phyloP scores from a whole-genome alignment of 2,113 vertebrate species.

The Haemorhous mexicanus region DNA sequence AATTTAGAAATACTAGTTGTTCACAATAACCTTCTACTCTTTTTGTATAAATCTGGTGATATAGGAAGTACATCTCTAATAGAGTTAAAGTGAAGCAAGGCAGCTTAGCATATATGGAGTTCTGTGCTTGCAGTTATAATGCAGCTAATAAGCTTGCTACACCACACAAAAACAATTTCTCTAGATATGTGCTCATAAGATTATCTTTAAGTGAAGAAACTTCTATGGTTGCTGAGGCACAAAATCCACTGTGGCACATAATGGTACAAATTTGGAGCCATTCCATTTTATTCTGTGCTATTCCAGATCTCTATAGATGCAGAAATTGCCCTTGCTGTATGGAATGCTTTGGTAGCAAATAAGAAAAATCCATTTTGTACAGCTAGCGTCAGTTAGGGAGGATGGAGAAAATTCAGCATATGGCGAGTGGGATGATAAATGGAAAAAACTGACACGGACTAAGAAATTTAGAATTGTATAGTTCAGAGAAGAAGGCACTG shows the following conservation, averaged over 20 bases:
- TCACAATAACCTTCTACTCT: not conserved
- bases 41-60: not conserved
- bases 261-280: not conserved
- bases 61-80: not conserved
- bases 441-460: not conserved
- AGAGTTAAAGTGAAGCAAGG: not conserved
- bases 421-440: conserved; percentile 7
- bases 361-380: not conserved
- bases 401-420: not conserved
- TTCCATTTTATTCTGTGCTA: not conserved
- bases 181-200: not conserved
- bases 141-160: not conserved
- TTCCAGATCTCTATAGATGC: not conserved
- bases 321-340: not conserved
- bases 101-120: not conserved
- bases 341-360: not conserved
- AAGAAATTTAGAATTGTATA: not conserved
- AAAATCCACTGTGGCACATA: not conserved
- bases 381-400: not conserved
- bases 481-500: not conserved
- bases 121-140: not conserved
- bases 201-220: not conserved
- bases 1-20: not conserved
- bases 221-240: not conserved
- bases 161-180: not conserved